phyloP scores from a whole-genome alignment of 2,888 invertebrate species.

The Bruchidius siliquastri region DNA sequence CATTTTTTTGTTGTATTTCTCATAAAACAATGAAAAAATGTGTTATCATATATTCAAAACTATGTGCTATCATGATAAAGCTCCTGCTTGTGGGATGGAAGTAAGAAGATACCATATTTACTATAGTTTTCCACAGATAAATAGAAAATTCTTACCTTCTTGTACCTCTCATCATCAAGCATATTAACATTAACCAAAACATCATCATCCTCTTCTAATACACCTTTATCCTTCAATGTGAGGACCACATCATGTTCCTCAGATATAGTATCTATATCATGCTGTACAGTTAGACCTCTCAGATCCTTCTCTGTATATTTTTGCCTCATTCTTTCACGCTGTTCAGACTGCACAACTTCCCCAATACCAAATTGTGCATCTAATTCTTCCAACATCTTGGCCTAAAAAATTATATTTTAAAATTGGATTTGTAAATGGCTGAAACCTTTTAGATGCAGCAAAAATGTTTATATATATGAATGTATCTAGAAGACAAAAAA shows the following conservation, averaged over 20 bases:
- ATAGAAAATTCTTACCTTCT: conserved; percentile 53
- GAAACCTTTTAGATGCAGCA: no score
- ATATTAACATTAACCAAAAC: conserved; percentile 89
- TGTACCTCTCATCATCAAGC: conserved; percentile 77
- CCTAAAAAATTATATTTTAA: conserved; percentile 52
- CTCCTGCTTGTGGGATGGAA: no score
- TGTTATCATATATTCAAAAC: no score
- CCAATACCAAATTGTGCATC: conserved; percentile 91
- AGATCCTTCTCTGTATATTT: conserved; percentile 70
- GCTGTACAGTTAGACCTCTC: conserved; percentile 80
- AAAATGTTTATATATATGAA: no score
- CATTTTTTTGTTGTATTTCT: no score
- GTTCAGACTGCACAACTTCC: conserved; percentile 77
- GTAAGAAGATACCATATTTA: no score
- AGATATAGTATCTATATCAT: conserved; percentile 62
- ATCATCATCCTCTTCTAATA: conserved; percentile 78
- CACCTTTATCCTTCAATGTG: conserved; percentile 88
- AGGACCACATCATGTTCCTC: conserved; percentile 84
- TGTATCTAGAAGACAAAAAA: no score
- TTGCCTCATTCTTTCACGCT: conserved; percentile 52
- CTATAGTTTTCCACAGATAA: no score
- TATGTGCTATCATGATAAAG: no score
- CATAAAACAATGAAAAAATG: no score
- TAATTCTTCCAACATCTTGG: conserved; percentile 89
- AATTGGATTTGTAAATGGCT: conserved; percentile 2